Percentiles rank a stretch among this genome's conserved stretches.
Evolutionary conservation across 2,888 invertebrate genomes (phyloP).

Genomic region (Eupithecia subumbrata): DNA sequence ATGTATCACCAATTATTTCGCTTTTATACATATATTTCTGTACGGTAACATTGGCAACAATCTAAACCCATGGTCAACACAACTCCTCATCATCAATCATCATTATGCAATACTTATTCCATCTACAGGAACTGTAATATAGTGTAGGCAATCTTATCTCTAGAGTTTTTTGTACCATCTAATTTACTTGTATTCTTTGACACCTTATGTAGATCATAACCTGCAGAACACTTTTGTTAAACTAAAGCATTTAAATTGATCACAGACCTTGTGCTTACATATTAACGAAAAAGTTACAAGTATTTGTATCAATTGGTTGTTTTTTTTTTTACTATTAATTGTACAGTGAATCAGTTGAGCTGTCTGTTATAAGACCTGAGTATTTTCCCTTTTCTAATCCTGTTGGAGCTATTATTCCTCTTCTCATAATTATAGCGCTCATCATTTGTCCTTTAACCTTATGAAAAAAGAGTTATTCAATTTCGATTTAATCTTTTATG

Average conservation of each 20-base stretch:
- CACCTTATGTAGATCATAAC: neutral
- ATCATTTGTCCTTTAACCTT: neutral
- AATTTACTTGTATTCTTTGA: neutral
- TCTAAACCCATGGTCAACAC: neutral
- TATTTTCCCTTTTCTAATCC: neutral
- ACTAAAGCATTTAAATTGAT: neutral
- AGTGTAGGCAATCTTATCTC: neutral
- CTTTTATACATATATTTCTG: neutral
- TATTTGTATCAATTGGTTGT: too few species aligned
- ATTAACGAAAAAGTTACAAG: neutral
- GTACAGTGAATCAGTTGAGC: too few species aligned
- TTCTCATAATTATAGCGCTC: neutral
- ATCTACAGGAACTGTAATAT: neutral
- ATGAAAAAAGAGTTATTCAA: neutral
- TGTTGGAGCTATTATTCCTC: neutral
- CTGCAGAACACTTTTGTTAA: neutral
- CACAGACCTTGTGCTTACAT: neutral
- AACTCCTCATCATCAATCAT: constrained; percentile 1
- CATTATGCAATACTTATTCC: neutral
- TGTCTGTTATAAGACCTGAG: neutral
- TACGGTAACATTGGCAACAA: neutral
- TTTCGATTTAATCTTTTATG: neutral
- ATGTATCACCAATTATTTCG: neutral
- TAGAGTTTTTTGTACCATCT: neutral
- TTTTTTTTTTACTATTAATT: too few species aligned